A percentile compares a stretch with the other conserved stretches of the same genome.
These are phyloP conservation scores for Telmatherina bonti DNA, from an alignment of 2,797 vertebrate genomes.

Conservation along the genomic window DNA sequence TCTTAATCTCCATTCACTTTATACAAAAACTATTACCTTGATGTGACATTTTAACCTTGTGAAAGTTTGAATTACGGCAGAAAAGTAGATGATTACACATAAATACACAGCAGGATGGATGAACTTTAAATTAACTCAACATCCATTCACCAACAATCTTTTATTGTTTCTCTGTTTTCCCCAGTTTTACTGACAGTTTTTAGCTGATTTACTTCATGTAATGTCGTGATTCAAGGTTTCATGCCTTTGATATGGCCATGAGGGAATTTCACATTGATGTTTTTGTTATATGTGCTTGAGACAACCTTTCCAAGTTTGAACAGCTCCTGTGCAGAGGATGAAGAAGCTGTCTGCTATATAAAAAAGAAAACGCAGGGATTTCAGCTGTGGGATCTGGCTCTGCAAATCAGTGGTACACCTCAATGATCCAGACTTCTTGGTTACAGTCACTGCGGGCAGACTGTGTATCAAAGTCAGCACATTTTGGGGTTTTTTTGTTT, in stretches of 20 bases:
- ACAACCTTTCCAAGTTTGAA: background rate
- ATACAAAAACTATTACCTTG: background rate
- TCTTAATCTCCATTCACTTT: background rate
- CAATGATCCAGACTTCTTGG: conserved; percentile 41
- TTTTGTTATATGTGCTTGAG: background rate
- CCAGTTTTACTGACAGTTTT: background rate
- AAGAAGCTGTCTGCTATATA: conserved; percentile 10
- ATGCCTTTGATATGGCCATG: background rate
- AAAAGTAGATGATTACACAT: background rate
- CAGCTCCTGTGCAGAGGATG: conserved; percentile 9
- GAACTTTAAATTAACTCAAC: background rate
- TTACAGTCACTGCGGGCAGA: conserved; percentile 43
- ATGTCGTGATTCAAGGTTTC: background rate
- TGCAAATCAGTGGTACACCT: conserved; percentile 27
- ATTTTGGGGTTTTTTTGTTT: conserved; percentile 11
- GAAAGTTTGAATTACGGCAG: background rate
- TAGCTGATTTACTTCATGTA: background rate
- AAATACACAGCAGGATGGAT: background rate
- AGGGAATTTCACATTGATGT: background rate
- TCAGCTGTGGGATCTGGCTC: conserved; percentile 17
- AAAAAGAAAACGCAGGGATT: background rate
- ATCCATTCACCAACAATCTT: too few species aligned
- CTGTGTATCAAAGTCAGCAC: conserved; percentile 36
- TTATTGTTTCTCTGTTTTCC: too few species aligned
- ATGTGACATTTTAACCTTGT: background rate